Conservation (phyloP, 1,140 invertebrate genomes). For the Oscheius sp. region DNA sequence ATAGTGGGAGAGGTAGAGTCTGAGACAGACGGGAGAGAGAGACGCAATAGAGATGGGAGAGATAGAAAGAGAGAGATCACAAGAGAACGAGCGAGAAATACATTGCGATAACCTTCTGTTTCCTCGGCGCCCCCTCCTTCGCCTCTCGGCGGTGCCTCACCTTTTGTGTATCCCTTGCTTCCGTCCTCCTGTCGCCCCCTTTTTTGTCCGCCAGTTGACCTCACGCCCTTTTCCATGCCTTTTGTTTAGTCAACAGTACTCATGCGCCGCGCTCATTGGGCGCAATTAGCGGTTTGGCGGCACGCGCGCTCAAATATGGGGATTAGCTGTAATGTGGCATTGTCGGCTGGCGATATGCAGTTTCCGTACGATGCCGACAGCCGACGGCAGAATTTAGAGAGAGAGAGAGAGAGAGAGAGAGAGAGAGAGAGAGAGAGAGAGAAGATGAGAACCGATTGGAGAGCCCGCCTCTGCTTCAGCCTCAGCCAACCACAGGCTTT, state of each 20-base stretch:
- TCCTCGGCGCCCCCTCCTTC: not conserved
- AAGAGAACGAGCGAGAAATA: no score
- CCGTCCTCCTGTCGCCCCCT: not conserved
- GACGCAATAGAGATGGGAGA: no score
- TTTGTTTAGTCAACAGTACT: not conserved
- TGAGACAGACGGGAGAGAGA: no score
- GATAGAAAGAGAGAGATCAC: no score
- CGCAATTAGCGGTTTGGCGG: not conserved
- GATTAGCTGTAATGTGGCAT: conserved; percentile 11
- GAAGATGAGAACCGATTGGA: not conserved
- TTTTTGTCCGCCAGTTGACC: no score
- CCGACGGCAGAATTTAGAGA: not conserved
- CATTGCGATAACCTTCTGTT: no score
- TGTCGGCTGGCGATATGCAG: no score
- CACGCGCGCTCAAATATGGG: not conserved
- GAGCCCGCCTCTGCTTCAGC: not conserved
- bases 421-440: not conserved
- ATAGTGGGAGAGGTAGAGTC: no score
- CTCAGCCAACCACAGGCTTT: not conserved
- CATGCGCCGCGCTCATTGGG: not conserved
- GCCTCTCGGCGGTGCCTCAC: not conserved
- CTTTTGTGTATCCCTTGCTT: not conserved
- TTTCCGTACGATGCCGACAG: no score
- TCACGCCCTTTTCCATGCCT: no score
- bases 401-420: not conserved